Percentiles rank a stretch among this genome's conserved stretches.
phyloP scores from a whole-genome alignment of 1,140 invertebrate genomes.

The Orchestia grillus region DNA sequence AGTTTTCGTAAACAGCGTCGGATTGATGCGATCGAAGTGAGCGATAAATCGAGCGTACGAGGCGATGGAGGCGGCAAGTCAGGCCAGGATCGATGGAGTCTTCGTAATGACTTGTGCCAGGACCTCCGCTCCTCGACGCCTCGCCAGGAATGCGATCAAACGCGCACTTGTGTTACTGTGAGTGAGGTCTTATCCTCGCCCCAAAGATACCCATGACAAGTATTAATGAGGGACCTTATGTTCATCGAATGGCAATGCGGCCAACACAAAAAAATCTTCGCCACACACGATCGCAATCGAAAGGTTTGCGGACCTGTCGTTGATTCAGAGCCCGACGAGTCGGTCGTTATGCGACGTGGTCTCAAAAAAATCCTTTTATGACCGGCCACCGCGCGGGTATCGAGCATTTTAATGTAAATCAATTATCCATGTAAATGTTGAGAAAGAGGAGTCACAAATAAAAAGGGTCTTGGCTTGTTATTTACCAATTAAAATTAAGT shows the following conservation, averaged over 20 bases:
- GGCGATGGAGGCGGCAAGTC: not conserved
- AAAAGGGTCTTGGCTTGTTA: not conserved
- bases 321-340: not conserved
- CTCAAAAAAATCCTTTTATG: not conserved
- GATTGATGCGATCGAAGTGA: not conserved
- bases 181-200: not conserved
- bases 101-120: constrained; percentile 2
- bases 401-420: not conserved
- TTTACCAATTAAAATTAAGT: not conserved
- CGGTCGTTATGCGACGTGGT: not conserved
- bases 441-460: not conserved
- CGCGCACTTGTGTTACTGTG: constrained; percentile 3
- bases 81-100: not conserved
- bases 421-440: not conserved
- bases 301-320: not conserved
- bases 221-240: constrained; percentile 37
- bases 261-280: not conserved
- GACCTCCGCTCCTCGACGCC: constrained; percentile 3
- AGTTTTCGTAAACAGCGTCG: not conserved
- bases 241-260: constrained; percentile 39
- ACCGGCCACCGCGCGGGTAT: not conserved
- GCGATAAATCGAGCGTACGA: not conserved
- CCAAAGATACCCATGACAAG: constrained; percentile 21
- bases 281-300: not conserved
- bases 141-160: constrained; percentile 4